Conservation (phyloP, 2,113 vertebrate genomes). For the Lepisosteus oculatus region DNA sequence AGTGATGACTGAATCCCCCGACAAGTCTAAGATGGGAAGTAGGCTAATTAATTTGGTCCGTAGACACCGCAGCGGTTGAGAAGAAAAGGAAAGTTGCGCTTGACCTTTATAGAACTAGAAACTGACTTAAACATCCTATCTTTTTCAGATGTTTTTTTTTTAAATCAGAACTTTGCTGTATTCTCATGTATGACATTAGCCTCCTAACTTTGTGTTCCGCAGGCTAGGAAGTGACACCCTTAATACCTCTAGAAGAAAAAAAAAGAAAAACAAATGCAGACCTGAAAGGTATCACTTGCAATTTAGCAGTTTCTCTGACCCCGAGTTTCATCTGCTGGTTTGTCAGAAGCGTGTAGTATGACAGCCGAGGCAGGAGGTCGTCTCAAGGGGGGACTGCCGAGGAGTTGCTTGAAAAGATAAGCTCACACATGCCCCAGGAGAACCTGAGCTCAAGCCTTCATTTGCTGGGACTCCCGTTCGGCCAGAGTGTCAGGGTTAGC, state of each 20-base stretch:
- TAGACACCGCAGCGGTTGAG: conserved; percentile 39
- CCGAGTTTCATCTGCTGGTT: conserved; percentile 62
- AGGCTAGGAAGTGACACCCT: too few species aligned
- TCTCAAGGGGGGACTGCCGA: conserved; percentile 50
- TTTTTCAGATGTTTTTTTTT: not conserved
- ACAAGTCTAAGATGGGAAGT: conserved; percentile 42
- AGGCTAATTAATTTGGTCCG: conserved; percentile 52
- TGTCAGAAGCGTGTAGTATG: conserved; percentile 55
- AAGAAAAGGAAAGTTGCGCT: conserved; percentile 32
- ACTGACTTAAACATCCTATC: too few species aligned
- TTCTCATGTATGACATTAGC: too few species aligned
- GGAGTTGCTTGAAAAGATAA: conserved; percentile 60
- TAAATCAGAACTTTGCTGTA: not conserved
- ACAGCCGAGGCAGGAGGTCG: conserved; percentile 58
- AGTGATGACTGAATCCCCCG: conserved; percentile 21
- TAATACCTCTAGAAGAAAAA: not conserved
- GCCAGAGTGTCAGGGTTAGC: too few species aligned
- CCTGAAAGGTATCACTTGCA: conserved; percentile 61
- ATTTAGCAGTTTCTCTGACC: conserved; percentile 51
- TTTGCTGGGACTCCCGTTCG: too few species aligned
- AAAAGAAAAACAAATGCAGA: conserved; percentile 48
- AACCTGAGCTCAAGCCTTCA: too few species aligned
- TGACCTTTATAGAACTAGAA: conserved; percentile 7
- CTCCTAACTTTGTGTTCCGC: too few species aligned
- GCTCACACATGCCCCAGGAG: conserved; percentile 12